Conservation (phyloP, 2,113 vertebrate species). For the Antennarius striatus region DNA sequence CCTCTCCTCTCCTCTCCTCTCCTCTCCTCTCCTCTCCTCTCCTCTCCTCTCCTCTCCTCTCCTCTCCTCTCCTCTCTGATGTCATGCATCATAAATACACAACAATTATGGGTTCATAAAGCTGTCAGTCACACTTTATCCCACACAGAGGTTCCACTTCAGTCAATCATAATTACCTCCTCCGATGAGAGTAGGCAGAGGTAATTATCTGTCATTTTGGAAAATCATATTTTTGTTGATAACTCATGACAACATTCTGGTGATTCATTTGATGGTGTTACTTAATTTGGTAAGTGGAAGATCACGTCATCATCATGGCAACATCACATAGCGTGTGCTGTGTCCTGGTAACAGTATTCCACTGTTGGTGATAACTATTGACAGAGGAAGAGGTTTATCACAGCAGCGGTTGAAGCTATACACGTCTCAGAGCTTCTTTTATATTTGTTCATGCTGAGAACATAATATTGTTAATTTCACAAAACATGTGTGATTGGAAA, state of each 20-base stretch:
- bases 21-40: too few species aligned
- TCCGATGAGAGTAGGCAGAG: too few species aligned
- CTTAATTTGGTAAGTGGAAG: too few species aligned
- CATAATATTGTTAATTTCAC: background rate
- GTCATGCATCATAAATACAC: conserved; percentile 24
- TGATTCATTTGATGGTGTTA: too few species aligned
- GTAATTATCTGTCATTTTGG: too few species aligned
- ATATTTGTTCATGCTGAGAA: background rate
- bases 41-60: background rate
- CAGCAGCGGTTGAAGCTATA: background rate
- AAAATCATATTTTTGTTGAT: too few species aligned
- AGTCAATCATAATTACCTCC: conserved; percentile 1
- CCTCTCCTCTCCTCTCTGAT: background rate
- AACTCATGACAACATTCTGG: too few species aligned
- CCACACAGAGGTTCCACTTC: background rate
- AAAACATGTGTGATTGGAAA: background rate
- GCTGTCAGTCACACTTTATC: background rate
- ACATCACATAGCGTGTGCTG: too few species aligned
- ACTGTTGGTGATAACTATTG: too few species aligned
- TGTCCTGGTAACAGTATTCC: too few species aligned
- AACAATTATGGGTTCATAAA: conserved; percentile 20
- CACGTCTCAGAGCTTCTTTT: background rate
- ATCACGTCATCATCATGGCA: too few species aligned
- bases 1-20: background rate
- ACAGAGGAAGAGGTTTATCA: background rate